These are phyloP conservation scores for Erethizon dorsatum DNA, from an alignment of 2,797 vertebrate species.

Conservation along the genomic window DNA sequence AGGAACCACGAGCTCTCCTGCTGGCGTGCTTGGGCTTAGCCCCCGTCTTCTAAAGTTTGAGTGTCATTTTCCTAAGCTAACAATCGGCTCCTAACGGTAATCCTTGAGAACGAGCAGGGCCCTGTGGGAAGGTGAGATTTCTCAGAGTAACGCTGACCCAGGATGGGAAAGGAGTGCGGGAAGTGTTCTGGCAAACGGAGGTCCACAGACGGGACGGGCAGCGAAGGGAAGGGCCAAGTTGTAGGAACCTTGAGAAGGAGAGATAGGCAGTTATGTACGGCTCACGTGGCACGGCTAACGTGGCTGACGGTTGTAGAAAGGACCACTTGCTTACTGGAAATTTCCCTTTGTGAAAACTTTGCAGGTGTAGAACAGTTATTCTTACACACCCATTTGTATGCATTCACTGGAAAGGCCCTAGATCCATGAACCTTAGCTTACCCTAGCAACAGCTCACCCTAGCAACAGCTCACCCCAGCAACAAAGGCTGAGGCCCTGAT, in stretches of 20 bases:
- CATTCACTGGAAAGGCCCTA: background rate
- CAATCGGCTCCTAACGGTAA: background rate
- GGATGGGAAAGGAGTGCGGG: background rate
- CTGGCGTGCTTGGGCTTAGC: background rate
- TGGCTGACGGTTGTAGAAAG: background rate
- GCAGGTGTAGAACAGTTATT: background rate
- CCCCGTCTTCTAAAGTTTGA: background rate
- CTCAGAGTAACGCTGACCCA: background rate
- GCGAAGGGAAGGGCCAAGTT: background rate
- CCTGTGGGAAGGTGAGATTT: background rate
- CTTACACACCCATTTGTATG: background rate
- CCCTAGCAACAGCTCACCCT: background rate
- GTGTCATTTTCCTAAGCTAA: background rate
- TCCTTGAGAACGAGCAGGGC: background rate
- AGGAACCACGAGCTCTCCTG: background rate
- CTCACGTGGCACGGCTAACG: background rate
- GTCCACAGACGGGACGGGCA: background rate
- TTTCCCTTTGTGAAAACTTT: background rate
- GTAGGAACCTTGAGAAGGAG: background rate
- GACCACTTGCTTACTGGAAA: background rate
- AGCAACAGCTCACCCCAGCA: no score
- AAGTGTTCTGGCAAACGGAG: background rate
- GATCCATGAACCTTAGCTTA: background rate
- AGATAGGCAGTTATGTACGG: background rate
- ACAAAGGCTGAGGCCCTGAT: background rate